A percentile compares a stretch with the other conserved stretches of the same genome.
phyloP scores from a whole-genome alignment of 2,113 vertebrate species.

The Coreoperca whiteheadi region DNA sequence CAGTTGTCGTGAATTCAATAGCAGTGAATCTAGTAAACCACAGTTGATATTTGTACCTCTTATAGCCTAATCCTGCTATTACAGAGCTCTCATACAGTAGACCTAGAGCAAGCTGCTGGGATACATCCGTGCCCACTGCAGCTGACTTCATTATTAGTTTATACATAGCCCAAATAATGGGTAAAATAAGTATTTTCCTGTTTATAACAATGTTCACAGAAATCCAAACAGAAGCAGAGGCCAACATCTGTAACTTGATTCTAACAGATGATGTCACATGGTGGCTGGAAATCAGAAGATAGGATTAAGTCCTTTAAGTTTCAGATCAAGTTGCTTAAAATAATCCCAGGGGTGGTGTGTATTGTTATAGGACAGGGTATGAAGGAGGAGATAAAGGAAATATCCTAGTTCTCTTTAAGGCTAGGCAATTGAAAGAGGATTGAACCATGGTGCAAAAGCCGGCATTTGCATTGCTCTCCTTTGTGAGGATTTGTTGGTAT shows the following conservation, averaged over 20 bases:
- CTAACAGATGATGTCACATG: constrained; percentile 55
- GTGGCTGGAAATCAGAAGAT: constrained; percentile 53
- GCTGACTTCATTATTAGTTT: constrained; percentile 24
- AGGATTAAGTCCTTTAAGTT: constrained; percentile 53
- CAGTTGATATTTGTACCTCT: constrained; percentile 25
- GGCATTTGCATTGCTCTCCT: constrained; percentile 4
- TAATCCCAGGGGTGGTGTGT: constrained; percentile 26
- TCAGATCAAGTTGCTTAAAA: constrained; percentile 55
- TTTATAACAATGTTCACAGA: constrained; percentile 28
- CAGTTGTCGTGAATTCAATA: neutral
- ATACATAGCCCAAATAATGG: neutral
- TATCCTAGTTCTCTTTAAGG: neutral
- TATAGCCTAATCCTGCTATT: constrained; percentile 22
- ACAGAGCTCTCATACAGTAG: neutral
- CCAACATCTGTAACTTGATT: constrained; percentile 59
- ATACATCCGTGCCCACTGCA: neutral
- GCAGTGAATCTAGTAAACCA: constrained; percentile 3
- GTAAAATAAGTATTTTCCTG: constrained; percentile 7
- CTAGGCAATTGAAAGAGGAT: neutral
- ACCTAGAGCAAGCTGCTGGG: neutral
- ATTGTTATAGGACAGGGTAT: constrained; percentile 18
- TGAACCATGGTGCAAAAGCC: constrained; percentile 15
- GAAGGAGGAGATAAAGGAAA: constrained; percentile 19
- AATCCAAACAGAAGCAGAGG: constrained; percentile 32
- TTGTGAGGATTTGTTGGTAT: neutral